These are phyloP conservation scores for Odontomachus brunneus DNA, from an alignment of 1,140 invertebrate species.

Conservation along the genomic window DNA sequence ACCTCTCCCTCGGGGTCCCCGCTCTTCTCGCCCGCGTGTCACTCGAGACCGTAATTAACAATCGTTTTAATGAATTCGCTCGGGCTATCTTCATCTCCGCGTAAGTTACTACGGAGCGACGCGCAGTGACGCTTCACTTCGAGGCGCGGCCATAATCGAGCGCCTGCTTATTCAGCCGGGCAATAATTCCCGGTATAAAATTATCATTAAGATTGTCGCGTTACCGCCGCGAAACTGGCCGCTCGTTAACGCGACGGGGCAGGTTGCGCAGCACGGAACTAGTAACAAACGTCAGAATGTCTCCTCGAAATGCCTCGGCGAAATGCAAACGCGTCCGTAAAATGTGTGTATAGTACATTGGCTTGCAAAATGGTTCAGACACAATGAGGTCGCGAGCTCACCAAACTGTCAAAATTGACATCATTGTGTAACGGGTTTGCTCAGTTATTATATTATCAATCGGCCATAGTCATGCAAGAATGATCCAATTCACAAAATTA, in stretches of 20 bases:
- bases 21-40: slow-evolving; percentile 66
- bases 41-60: slow-evolving; percentile 77
- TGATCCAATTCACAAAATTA: too few species aligned
- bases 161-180: slow-evolving; percentile 46
- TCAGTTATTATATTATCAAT: too few species aligned
- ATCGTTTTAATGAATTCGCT: slow-evolving; percentile 76
- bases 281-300: too few species aligned
- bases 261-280: too few species aligned
- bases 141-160: slow-evolving; percentile 28
- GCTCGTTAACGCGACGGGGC: slow-evolving; percentile 32
- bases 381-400: too few species aligned
- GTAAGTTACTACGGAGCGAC: slow-evolving; percentile 30
- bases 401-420: too few species aligned
- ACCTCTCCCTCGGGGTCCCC: slow-evolving; percentile 5
- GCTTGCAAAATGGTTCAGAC: too few species aligned
- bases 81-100: slow-evolving; percentile 76
- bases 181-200: slow-evolving; percentile 61
- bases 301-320: too few species aligned
- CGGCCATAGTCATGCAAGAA: too few species aligned
- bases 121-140: slow-evolving; percentile 24
- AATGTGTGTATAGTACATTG: too few species aligned
- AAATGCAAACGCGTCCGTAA: too few species aligned
- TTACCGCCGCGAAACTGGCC: not conserved
- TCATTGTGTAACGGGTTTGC: too few species aligned
- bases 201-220: slow-evolving; percentile 61